Evolutionary conservation across 2,888 invertebrate genomes (phyloP).

Genomic region (Malthinus flaveolus): DNA sequence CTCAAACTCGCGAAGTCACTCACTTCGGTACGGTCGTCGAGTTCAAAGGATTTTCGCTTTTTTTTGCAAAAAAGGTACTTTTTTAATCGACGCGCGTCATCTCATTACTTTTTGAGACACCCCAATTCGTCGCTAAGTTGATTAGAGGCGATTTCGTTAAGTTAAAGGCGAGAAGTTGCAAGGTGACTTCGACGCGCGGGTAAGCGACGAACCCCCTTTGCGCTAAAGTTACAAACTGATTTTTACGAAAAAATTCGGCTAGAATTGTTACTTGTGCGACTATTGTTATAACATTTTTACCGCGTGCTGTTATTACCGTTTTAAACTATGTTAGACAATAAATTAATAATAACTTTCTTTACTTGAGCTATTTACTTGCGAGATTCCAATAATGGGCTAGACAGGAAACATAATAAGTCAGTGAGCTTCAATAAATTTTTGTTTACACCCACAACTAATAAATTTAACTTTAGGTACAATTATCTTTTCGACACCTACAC

Average conservation of each 20-base stretch:
- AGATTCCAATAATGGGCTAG: background rate
- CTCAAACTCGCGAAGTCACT: slow-evolving; percentile 32
- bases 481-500: background rate
- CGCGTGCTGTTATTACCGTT: background rate
- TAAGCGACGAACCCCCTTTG: background rate
- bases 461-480: background rate
- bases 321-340: background rate
- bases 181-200: background rate
- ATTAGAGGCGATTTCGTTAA: too few species aligned
- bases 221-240: background rate
- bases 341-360: slow-evolving; percentile 1
- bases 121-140: too few species aligned
- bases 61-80: slow-evolving; percentile 15
- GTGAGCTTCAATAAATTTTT: too few species aligned
- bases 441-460: background rate
- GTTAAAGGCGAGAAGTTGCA: too few species aligned
- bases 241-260: background rate
- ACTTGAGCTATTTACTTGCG: background rate
- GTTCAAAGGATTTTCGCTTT: slow-evolving; percentile 21
- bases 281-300: too few species aligned
- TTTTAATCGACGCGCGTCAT: too few species aligned
- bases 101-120: too few species aligned
- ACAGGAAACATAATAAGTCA: background rate
- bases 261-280: too few species aligned
- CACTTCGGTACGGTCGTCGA: slow-evolving; percentile 30